A percentile compares a stretch with the other conserved stretches of the same genome.
Evolutionary conservation across 2,113 vertebrate genomes (phyloP).

Genomic region (Irena cyanogastra): DNA sequence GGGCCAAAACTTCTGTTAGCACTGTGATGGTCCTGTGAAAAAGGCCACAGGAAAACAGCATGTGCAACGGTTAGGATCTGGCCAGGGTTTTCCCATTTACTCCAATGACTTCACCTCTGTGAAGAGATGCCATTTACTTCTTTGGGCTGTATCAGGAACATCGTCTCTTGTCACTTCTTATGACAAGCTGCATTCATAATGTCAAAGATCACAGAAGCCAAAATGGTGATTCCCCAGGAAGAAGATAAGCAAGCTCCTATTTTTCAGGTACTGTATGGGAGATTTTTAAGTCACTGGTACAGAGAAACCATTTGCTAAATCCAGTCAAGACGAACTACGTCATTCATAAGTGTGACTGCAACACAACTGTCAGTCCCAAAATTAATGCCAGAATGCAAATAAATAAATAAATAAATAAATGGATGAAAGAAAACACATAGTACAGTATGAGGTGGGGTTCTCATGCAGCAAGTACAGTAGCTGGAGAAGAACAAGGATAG

Average conservation of each 20-base stretch:
- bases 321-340: neutral
- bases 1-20: neutral
- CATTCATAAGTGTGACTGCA: neutral
- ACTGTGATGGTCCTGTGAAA: accelerated
- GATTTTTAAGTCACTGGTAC: neutral
- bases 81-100: neutral
- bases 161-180: neutral
- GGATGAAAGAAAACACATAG: neutral
- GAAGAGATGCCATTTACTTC: neutral
- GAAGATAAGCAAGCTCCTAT: neutral
- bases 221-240: neutral
- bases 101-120: neutral
- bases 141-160: neutral
- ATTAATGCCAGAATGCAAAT: neutral
- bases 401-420: neutral
- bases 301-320: neutral
- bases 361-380: neutral
- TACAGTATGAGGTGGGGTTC: neutral
- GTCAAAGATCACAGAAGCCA: neutral
- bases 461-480: neutral
- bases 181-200: neutral
- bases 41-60: neutral
- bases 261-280: neutral
- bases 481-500: neutral
- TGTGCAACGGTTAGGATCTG: neutral